Evolutionary conservation across 2,888 invertebrate species (phyloP), one percentile per base, ranked within the genome.

Genomic region (Oxyscelio sp.): DNA sequence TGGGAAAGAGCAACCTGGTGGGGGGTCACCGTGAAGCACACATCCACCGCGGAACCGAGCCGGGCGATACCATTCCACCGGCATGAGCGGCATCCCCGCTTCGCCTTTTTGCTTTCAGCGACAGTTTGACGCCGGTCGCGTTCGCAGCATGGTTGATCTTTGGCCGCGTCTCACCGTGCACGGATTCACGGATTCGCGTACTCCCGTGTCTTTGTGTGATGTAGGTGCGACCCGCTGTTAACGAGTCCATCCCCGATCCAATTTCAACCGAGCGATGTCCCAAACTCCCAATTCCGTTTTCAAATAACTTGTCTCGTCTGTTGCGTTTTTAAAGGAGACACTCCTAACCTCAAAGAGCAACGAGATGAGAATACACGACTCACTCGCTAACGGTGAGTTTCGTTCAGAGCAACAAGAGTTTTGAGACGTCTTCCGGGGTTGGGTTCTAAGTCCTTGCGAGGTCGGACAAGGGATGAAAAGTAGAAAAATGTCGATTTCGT

Each of bases 61-160:
- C 80, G 77, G 81, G 81, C 81, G 85, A 81, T 85, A 78, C 85
- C 80, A 81, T 81, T 85, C 85, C 78, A 85, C 78, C 83, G 83
- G 79, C 80, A 81, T 78, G 71, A 82, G 71, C 79, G 83, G 79
- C 48, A 80, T 85, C 85, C 81, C 85, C 70, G 85, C 78, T 73
- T 78, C 73, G 73, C 68, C 81, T 85, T 85, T 85, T 81, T 85
- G 77, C 85, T 85, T 80, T 73, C 71, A 77, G 77, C 85, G 81
- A 85, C 85, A 77, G 84, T 84, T 80, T 77, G 80, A 80, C 80
- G 79, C 80, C 84, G 84, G 84, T 80, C 84, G 84, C 75, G 84
- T 71, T 80, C 77, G 75, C 40, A 77, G 84, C 58, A 77, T 84
- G 84, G 48, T 80, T 73, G 75, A 54, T 77, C 24, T 65, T 54